Percentiles rank a stretch among this genome's conserved stretches.
Conservation (phyloP, 1,140 invertebrate species). For the Diabrotica virgifera region DNA sequence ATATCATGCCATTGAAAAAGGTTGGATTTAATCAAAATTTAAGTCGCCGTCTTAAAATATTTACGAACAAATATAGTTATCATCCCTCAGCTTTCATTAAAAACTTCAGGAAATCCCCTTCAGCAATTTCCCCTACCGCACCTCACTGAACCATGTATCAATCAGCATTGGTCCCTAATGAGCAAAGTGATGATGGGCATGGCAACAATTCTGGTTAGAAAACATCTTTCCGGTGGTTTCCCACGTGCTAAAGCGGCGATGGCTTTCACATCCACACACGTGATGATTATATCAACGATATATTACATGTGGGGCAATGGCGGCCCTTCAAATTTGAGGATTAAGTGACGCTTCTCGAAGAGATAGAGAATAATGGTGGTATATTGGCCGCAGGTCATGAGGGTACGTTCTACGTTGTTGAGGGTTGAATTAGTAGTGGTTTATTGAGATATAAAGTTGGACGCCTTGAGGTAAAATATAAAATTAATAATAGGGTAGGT, state of each 20-base stretch:
- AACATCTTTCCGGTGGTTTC: background rate
- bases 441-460: background rate
- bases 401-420: background rate
- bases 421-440: background rate
- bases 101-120: no score
- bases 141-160: background rate
- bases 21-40: no score
- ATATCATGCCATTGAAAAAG: no score
- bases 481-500: no score
- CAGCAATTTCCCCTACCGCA: background rate
- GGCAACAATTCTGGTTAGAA: background rate
- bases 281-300: constrained; percentile 1
- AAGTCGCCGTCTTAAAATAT: no score
- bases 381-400: background rate
- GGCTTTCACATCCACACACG: background rate
- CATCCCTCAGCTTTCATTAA: no score
- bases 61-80: no score
- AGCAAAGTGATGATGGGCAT: background rate
- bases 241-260: background rate
- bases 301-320: background rate
- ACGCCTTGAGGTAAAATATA: no score
- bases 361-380: background rate
- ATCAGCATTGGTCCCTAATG: background rate
- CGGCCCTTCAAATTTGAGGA: background rate
- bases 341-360: background rate